Conservation (phyloP, 2,797 vertebrate genomes). For the Euphonia xanthogaster region DNA sequence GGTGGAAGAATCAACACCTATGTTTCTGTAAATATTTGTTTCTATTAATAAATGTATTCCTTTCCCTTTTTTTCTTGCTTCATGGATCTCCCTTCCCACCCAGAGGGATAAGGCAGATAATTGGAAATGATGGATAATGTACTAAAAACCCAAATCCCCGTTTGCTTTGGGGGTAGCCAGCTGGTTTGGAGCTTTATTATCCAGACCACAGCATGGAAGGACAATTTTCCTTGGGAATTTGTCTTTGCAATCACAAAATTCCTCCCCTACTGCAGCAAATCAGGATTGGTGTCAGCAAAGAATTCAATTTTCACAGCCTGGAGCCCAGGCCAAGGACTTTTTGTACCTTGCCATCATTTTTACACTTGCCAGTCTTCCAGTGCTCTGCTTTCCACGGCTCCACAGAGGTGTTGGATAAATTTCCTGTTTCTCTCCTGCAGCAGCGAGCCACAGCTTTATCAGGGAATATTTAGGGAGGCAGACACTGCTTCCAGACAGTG, state of each 20-base stretch:
- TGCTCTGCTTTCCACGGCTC: background rate
- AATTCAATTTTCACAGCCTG: background rate
- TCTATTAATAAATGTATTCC: background rate
- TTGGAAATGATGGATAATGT: background rate
- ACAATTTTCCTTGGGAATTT: background rate
- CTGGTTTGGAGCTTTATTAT: background rate
- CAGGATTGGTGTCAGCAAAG: background rate
- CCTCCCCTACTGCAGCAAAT: background rate
- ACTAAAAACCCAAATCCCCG: background rate
- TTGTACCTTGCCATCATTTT: background rate
- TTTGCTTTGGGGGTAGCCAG: background rate
- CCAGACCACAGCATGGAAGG: background rate
- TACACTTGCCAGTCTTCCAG: background rate
- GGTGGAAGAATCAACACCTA: background rate
- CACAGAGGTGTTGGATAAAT: background rate
- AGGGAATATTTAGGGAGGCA: background rate
- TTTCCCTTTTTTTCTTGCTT: background rate
- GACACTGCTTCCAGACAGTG: background rate
- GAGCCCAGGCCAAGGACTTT: background rate
- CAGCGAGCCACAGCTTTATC: background rate
- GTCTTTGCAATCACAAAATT: background rate
- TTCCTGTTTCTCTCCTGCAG: background rate
- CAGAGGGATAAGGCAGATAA: background rate
- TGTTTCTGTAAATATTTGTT: background rate
- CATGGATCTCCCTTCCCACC: background rate